Conservation (phyloP, 2,888 invertebrate genomes). For the Acronicta aceris region DNA sequence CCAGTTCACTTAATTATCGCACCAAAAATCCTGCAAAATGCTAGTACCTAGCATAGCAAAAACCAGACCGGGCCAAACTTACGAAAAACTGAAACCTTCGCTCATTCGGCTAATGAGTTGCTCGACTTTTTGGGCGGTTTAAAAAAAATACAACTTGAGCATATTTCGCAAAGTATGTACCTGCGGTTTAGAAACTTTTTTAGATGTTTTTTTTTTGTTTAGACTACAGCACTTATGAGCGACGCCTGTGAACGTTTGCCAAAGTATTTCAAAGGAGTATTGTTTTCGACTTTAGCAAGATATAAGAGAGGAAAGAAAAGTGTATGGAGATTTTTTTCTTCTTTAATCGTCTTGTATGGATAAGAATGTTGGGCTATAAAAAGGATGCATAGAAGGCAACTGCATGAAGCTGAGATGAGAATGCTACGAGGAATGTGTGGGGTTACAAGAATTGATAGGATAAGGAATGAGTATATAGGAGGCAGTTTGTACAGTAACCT, state of each 20-base stretch:
- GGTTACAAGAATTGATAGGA: no score
- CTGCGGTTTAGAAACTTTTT: constrained; percentile 56
- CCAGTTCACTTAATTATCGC: constrained; percentile 27
- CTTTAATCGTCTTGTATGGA: no score
- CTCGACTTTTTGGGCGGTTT: constrained; percentile 69
- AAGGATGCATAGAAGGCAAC: no score
- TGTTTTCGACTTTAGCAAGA: constrained; percentile 34
- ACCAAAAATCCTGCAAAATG: constrained; percentile 14
- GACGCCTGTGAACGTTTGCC: constrained; percentile 45
- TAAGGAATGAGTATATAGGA: no score
- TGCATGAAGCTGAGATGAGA: no score
- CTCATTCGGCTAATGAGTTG: constrained; percentile 76
- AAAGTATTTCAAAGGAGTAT: constrained; percentile 43
- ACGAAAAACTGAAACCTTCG: constrained; percentile 68
- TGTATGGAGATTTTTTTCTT: background rate
- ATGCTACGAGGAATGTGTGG: no score
- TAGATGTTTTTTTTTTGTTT: constrained; percentile 52
- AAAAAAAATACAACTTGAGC: constrained; percentile 60
- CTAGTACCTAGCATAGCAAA: constrained; percentile 33
- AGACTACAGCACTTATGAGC: constrained; percentile 47
- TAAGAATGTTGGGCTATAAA: no score
- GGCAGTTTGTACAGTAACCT: no score
- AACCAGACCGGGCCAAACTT: constrained; percentile 56
- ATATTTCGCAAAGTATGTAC: constrained; percentile 61
- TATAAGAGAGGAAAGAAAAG: background rate